These are phyloP conservation scores for Yponomeuta malinellus DNA, from an alignment of 2,888 invertebrate genomes.

Conservation along the genomic window DNA sequence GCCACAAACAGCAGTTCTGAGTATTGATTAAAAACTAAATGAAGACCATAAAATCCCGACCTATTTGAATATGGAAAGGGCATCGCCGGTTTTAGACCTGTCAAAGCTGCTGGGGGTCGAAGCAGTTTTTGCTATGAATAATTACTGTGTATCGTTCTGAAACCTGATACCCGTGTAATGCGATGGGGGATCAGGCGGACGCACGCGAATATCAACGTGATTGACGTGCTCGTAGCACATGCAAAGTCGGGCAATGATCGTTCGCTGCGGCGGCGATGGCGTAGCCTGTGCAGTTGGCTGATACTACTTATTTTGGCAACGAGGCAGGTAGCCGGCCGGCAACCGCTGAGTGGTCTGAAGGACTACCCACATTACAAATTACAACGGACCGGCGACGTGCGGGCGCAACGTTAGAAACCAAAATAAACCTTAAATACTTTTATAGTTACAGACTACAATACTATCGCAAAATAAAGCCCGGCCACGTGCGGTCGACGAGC, in stretches of 20 bases:
- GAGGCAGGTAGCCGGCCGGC: background rate
- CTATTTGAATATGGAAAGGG: background rate
- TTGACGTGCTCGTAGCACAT: slow-evolving; percentile 11
- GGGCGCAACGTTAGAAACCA: too few relatives aligned
- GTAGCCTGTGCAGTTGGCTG: too few relatives aligned
- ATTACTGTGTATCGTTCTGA: slow-evolving; percentile 24
- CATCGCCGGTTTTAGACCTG: background rate
- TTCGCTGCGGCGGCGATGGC: background rate
- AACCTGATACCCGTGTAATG: slow-evolving; percentile 52
- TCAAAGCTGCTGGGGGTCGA: background rate
- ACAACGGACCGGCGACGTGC: too few relatives aligned
- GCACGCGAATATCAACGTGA: slow-evolving; percentile 46
- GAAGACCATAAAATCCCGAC: background rate
- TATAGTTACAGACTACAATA: too few relatives aligned
- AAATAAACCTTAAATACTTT: too few relatives aligned
- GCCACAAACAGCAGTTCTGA: background rate
- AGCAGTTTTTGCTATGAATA: slow-evolving; percentile 10
- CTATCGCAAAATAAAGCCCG: too few relatives aligned
- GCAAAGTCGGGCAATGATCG: slow-evolving; percentile 16
- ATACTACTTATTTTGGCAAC: too few relatives aligned
- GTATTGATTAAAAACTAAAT: background rate
- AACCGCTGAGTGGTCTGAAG: background rate
- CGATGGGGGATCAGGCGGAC: slow-evolving; percentile 27
- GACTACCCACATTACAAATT: too few relatives aligned
- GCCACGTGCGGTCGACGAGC: too few relatives aligned